These are phyloP conservation scores for Aleiodes alternator DNA, from an alignment of 2,888 invertebrate species.

Conservation along the genomic window DNA sequence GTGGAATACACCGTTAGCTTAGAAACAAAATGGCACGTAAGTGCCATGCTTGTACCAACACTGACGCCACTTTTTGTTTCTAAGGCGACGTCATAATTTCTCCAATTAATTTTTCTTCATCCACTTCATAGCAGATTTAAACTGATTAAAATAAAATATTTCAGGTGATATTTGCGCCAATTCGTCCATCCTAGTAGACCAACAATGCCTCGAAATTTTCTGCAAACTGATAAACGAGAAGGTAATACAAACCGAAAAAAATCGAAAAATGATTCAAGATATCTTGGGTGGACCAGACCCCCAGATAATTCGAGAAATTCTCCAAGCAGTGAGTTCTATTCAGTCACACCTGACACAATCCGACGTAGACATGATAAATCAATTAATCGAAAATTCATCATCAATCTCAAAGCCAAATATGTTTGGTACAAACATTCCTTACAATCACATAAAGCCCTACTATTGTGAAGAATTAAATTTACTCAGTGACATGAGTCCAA, in stretches of 20 bases:
- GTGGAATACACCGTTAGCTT: not conserved
- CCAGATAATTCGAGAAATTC: conserved; percentile 72
- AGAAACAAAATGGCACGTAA: too few species aligned
- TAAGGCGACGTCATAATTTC: not conserved
- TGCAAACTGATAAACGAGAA: conserved; percentile 80
- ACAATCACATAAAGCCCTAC: conserved; percentile 49
- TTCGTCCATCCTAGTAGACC: conserved; percentile 79
- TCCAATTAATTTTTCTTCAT: conserved; percentile 21
- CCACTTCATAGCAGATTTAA: conserved; percentile 19
- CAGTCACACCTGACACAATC: conserved; percentile 61
- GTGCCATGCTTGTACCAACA: too few species aligned
- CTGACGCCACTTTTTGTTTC: too few species aligned
- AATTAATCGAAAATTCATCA: conserved; percentile 15
- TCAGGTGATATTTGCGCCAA: conserved; percentile 75
- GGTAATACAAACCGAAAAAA: conserved; percentile 78
- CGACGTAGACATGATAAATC: conserved; percentile 59
- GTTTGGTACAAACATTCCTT: conserved; percentile 65
- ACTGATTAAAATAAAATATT: conserved; percentile 44
- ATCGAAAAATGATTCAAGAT: conserved; percentile 78
- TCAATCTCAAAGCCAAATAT: conserved; percentile 43
- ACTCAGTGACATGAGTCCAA: conserved; percentile 64
- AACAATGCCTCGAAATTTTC: conserved; percentile 80
- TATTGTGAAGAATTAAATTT: conserved; percentile 65
- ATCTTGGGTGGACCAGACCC: conserved; percentile 80
- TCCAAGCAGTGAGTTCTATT: conserved; percentile 71